phyloP scores from a whole-genome alignment of 2,888 invertebrate species.

The Euplexia lucipara region DNA sequence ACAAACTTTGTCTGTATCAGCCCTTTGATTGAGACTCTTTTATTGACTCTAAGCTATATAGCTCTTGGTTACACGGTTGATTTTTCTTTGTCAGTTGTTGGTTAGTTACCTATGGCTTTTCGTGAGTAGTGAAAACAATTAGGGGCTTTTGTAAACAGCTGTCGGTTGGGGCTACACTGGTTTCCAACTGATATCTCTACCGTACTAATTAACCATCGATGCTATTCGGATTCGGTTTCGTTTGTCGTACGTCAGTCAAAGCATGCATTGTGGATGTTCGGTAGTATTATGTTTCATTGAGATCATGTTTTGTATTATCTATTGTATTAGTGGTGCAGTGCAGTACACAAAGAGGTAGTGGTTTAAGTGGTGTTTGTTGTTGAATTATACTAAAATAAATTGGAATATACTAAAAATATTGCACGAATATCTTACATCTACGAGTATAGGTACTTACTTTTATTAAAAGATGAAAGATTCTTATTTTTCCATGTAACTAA shows the following conservation, averaged over 20 bases:
- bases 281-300: conserved; percentile 12
- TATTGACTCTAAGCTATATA: conserved; percentile 4
- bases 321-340: not conserved
- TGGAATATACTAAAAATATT: no score
- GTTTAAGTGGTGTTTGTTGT: not conserved
- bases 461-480: no score
- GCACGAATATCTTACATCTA: no score
- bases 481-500: no score
- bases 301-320: not conserved
- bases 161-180: conserved; percentile 18
- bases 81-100: not conserved
- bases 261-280: conserved; percentile 31
- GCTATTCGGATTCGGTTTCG: conserved; percentile 16
- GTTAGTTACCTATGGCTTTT: conserved; percentile 7
- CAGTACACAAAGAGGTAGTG: not conserved
- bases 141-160: conserved; percentile 29
- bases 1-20: conserved; percentile 4
- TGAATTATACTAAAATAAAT: not conserved
- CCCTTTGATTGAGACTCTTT: not conserved
- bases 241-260: conserved; percentile 3
- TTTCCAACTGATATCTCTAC: conserved; percentile 32
- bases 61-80: not conserved
- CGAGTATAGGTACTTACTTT: no score
- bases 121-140: conserved; percentile 17
- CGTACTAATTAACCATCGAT: conserved; percentile 39